Conservation (phyloP, 2,888 invertebrate species). For the Aquatica leii region DNA sequence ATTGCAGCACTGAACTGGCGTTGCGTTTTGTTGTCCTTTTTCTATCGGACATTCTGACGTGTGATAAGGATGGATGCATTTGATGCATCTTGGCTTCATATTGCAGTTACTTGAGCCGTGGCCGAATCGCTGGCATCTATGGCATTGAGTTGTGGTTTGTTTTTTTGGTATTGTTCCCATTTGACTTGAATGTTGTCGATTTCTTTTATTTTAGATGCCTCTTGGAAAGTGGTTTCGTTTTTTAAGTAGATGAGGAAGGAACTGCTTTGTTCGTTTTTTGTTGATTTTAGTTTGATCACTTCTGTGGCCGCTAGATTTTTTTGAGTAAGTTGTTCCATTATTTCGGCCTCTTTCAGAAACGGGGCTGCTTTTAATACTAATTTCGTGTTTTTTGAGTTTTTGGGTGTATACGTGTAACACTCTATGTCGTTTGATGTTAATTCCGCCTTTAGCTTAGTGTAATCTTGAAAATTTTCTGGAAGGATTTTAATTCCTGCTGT, state of each 20-base stretch:
- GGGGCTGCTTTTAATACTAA: too few relatives aligned
- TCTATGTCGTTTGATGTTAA: too few relatives aligned
- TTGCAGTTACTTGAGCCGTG: slow-evolving; percentile 45
- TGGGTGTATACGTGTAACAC: too few relatives aligned
- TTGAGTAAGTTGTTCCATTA: too few relatives aligned
- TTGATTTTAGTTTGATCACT: too few relatives aligned
- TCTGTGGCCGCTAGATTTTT: too few relatives aligned
- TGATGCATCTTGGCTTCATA: slow-evolving; percentile 42
- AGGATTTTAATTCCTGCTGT: too few relatives aligned
- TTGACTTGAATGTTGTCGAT: slow-evolving; percentile 15
- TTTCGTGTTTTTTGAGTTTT: too few relatives aligned
- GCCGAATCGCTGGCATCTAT: slow-evolving; percentile 46
- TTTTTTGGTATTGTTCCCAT: slow-evolving; percentile 43
- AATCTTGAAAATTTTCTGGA: too few relatives aligned
- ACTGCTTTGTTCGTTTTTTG: too few relatives aligned
- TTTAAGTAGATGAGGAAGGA: background rate
- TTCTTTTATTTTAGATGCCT: slow-evolving; percentile 2
- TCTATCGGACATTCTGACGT: slow-evolving; percentile 42
- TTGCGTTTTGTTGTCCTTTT: background rate
- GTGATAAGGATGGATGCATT: slow-evolving; percentile 43
- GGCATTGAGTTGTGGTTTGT: slow-evolving; percentile 43
- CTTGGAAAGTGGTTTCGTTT: background rate
- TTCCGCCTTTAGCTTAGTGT: too few relatives aligned
- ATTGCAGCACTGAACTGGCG: slow-evolving; percentile 44
- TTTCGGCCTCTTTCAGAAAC: too few relatives aligned